phyloP scores from a whole-genome alignment of 2,113 vertebrate species.

The Meriones unguiculatus region DNA sequence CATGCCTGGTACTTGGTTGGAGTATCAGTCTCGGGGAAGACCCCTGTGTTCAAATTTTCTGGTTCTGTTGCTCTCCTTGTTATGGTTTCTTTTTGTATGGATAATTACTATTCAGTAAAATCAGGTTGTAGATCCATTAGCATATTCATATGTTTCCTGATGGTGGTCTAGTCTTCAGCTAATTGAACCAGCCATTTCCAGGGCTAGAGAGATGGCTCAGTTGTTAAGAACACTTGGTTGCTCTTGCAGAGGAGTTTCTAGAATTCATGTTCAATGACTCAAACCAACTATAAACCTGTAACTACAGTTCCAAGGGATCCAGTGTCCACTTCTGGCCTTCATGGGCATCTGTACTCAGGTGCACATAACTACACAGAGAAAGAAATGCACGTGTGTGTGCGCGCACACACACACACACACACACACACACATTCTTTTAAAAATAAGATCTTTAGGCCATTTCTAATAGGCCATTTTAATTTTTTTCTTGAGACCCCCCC shows the following conservation, averaged over 20 bases:
- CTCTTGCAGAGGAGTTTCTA: neutral
- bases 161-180: neutral
- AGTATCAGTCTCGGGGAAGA: too few species aligned
- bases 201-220: neutral
- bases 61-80: too few species aligned
- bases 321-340: neutral
- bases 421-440: neutral
- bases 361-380: neutral
- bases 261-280: neutral
- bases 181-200: neutral
- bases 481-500: neutral
- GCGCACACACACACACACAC: neutral
- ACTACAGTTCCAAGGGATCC: neutral
- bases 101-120: conserved; percentile 41
- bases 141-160: conserved; percentile 23
- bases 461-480: neutral
- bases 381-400: neutral
- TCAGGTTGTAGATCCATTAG: neutral
- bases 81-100: conserved; percentile 6
- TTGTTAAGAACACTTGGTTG: neutral
- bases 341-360: neutral
- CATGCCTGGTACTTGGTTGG: too few species aligned
- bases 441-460: neutral
- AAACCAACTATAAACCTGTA: neutral
- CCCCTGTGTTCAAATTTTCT: too few species aligned